Evolutionary conservation across 1,140 invertebrate genomes (phyloP), one percentile per base, ranked within the genome.

Genomic region (Drosophila watanabei): DNA sequence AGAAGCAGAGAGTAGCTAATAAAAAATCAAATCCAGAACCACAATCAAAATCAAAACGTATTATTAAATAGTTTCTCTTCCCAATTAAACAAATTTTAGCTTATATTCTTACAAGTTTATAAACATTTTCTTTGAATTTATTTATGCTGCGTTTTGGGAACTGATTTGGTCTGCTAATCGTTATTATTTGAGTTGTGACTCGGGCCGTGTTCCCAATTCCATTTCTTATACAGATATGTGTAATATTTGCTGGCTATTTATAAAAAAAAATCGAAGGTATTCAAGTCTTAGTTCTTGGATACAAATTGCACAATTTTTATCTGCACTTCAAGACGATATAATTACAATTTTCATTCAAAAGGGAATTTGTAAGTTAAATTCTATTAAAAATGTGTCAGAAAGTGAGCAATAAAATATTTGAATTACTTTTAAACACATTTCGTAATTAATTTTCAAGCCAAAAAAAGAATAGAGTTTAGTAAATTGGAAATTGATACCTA

Each of bases 1-100:
- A 64, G n/a, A 57, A 48, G 49, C 68, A 79, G 33, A 79, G 33
- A 64, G 9, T 24, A 71, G 54, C 58, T 10, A 79, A 59, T 70
- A 79, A 79, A 78, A 56, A 58, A 57, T 62, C 35, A 79, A 57
- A 63, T 62, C 77, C 58, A 79, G 16, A 63, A 62, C 64, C 65
- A 61, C 14, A 41, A 41, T 30, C 18, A 24, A 57, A 41, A 41
- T 30, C 18, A 24, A 57, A 37, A 10, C 20, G 24, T 66, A 64
- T 37, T 20, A 66, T 37, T 61, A 39, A 24, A 24, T 28, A 24
- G 1, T 14, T 32, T 30, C n/a, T 7, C 9, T 39, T 10, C 28
- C 62, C 54, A 63, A 43, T 45, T 28, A 10, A 62, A 63, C 43
- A 14, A 24, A 62, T 20, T 10, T 10, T 18, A 52, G 30, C 10